Evolutionary conservation across 2,113 vertebrate genomes (phyloP).

Genomic region (Motacilla alba): DNA sequence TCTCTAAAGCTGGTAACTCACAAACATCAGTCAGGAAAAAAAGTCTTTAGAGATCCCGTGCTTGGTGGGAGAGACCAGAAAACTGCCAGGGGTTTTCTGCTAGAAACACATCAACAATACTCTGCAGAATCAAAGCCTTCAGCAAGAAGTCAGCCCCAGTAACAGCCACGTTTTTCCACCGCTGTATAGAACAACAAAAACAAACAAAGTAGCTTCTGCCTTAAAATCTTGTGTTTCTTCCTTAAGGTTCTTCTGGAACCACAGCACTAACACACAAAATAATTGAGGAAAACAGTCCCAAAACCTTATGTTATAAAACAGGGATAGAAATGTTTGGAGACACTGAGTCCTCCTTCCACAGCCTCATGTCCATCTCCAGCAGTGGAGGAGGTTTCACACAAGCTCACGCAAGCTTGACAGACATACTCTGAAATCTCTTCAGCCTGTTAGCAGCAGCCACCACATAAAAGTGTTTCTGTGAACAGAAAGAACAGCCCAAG

Average conservation of each 20-base stretch:
- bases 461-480: slow-evolving; percentile 87
- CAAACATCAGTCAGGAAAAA: not conserved
- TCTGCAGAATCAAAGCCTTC: not conserved
- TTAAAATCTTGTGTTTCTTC: not conserved
- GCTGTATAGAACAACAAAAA: not conserved
- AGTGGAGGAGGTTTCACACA: not conserved
- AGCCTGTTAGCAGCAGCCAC: slow-evolving; percentile 86
- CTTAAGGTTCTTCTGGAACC: not conserved
- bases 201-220: not conserved
- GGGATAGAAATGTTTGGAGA: not conserved
- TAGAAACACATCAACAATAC: not conserved
- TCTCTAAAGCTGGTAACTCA: not conserved
- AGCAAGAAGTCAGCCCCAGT: not conserved
- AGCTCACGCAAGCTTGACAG: slow-evolving; percentile 52
- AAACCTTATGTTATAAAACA: not conserved
- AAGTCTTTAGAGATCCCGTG: not conserved
- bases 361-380: not conserved
- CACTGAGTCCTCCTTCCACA: not conserved
- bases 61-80: not conserved
- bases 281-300: not conserved
- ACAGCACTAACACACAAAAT: not conserved
- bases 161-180: not conserved
- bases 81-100: not conserved
- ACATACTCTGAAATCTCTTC: slow-evolving; percentile 75
- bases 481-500: slow-evolving; percentile 5